Percentiles rank a stretch among this genome's conserved stretches.
These are phyloP conservation scores for Deroptyus accipitrinus DNA, from an alignment of 2,113 vertebrate species.

Conservation along the genomic window DNA sequence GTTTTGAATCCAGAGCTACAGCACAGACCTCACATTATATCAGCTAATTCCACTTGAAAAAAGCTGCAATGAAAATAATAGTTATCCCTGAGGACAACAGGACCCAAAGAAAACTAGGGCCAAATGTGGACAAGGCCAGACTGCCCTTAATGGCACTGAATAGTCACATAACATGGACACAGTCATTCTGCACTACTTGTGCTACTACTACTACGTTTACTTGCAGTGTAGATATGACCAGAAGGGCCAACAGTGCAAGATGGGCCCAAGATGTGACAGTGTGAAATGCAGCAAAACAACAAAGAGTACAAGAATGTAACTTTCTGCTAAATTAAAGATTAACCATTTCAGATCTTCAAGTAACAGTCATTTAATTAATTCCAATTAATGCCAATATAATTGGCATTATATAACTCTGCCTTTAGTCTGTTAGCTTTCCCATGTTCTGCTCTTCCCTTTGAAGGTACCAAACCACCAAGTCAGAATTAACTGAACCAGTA, in stretches of 20 bases:
- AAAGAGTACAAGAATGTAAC: background rate
- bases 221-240: background rate
- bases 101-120: background rate
- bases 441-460: background rate
- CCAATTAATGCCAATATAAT: background rate
- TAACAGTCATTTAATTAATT: background rate
- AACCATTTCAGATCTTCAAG: background rate
- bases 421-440: background rate
- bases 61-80: background rate
- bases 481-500: background rate
- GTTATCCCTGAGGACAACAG: background rate
- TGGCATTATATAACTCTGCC: background rate
- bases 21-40: background rate
- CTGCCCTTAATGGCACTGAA: background rate
- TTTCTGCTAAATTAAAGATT: background rate
- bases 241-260: background rate
- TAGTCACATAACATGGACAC: background rate
- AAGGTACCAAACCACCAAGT: background rate
- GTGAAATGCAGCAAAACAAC: background rate
- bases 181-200: background rate
- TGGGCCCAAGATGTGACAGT: background rate
- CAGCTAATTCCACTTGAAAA: background rate
- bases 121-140: background rate
- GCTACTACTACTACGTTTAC: too few species aligned
- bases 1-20: background rate